A percentile compares a stretch with the other conserved stretches of the same genome.
These are phyloP conservation scores for Ariopsis seemanni DNA, from an alignment of 2,113 vertebrate species.

Conservation along the genomic window DNA sequence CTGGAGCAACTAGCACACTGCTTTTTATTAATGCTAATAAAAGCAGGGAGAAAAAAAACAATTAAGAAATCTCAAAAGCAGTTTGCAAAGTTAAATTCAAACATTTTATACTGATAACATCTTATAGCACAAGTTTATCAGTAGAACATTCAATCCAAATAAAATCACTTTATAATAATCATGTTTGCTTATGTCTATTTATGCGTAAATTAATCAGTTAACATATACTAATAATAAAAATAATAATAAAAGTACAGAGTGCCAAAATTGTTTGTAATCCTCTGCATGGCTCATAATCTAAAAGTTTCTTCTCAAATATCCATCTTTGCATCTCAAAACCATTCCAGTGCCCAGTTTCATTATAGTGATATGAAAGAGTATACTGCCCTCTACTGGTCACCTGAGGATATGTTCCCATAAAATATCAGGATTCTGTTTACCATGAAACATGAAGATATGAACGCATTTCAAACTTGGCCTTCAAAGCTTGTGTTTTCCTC, in stretches of 20 bases:
- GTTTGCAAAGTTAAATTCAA: neutral
- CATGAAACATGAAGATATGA: neutral
- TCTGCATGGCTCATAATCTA: neutral
- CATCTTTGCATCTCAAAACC: neutral
- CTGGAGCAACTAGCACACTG: neutral
- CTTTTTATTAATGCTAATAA: neutral
- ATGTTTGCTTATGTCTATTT: neutral
- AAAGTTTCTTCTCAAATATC: neutral
- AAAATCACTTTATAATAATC: neutral
- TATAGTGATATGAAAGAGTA: neutral
- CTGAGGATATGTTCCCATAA: neutral
- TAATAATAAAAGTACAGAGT: neutral
- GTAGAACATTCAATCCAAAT: neutral
- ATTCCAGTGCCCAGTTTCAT: neutral
- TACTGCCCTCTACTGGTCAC: slow-evolving; percentile 21
- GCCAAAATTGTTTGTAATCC: neutral
- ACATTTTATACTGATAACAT: neutral
- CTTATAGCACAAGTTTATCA: neutral
- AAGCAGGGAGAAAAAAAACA: neutral
- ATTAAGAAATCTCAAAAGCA: neutral
- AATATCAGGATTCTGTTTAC: neutral
- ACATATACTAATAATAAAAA: neutral
- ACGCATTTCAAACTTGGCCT: neutral
- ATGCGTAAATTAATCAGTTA: neutral
- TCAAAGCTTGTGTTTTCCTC: neutral